Evolutionary conservation across 2,888 invertebrate species (phyloP).

Genomic region (Apodemia zela): DNA sequence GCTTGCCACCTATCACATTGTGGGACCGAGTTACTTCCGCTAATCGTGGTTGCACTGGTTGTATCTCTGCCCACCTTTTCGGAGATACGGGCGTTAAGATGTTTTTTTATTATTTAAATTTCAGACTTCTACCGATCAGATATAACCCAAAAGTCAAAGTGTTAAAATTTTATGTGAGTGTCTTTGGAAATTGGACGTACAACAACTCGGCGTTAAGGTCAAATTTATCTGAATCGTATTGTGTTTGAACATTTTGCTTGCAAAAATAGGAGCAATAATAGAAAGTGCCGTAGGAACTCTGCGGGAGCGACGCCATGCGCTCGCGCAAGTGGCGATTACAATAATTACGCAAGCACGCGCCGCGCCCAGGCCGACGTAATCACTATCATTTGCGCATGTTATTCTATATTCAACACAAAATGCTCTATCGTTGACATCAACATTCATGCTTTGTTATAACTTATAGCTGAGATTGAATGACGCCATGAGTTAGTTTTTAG

Average conservation of each 20-base stretch:
- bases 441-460: conserved; percentile 44
- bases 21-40: no score
- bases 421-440: conserved; percentile 54
- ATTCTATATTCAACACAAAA: conserved; percentile 71
- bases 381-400: conserved; percentile 77
- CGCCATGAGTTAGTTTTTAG: conserved; percentile 14
- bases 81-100: no score
- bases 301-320: conserved; percentile 39
- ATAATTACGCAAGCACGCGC: conserved; percentile 74
- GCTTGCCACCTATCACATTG: no score
- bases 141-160: no score
- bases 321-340: conserved; percentile 53
- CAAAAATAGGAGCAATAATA: conserved; percentile 30
- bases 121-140: no score
- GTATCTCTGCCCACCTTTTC: no score
- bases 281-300: conserved; percentile 34
- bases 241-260: conserved; percentile 4
- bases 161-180: no score
- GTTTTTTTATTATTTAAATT: no score
- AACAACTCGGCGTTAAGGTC: neutral
- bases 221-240: conserved; percentile 1
- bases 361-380: conserved; percentile 61
- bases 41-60: no score
- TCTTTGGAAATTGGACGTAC: no score
- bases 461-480: conserved; percentile 27